A percentile compares a stretch with the other conserved stretches of the same genome.
Evolutionary conservation across 2,113 vertebrate species (phyloP).

Genomic region (Astur gentilis): DNA sequence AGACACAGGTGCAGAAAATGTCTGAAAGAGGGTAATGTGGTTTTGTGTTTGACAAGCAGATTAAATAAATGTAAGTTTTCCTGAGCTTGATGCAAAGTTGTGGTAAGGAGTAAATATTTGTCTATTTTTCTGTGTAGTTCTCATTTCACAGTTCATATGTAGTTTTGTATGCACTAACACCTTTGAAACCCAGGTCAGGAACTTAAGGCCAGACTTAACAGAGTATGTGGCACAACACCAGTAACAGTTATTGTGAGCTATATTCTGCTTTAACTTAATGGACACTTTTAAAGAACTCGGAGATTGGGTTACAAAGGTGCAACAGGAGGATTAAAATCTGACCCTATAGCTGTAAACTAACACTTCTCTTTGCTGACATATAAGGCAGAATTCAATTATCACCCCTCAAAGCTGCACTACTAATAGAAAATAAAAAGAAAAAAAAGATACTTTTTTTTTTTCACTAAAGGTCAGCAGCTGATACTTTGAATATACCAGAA

Average conservation of each 20-base stretch:
- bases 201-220: not conserved
- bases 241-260: not conserved
- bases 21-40: not conserved
- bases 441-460: not conserved
- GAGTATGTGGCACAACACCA: not conserved
- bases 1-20: not conserved
- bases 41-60: not conserved
- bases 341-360: not conserved
- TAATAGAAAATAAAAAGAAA: not conserved
- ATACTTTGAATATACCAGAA: not conserved
- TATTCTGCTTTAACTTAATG: not conserved
- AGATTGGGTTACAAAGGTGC: not conserved
- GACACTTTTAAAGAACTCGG: not conserved
- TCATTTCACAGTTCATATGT: not conserved
- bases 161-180: not conserved
- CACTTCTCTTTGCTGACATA: not conserved
- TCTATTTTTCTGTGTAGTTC: not conserved
- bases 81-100: not conserved
- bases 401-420: not conserved
- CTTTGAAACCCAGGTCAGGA: not conserved
- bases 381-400: not conserved
- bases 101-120: not conserved
- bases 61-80: not conserved
- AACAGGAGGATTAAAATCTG: not conserved
- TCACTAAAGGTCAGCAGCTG: not conserved